Evolutionary conservation across 2,888 invertebrate species (phyloP), one percentile per base, ranked within the genome.

Genomic region (Drosophila histrio): DNA sequence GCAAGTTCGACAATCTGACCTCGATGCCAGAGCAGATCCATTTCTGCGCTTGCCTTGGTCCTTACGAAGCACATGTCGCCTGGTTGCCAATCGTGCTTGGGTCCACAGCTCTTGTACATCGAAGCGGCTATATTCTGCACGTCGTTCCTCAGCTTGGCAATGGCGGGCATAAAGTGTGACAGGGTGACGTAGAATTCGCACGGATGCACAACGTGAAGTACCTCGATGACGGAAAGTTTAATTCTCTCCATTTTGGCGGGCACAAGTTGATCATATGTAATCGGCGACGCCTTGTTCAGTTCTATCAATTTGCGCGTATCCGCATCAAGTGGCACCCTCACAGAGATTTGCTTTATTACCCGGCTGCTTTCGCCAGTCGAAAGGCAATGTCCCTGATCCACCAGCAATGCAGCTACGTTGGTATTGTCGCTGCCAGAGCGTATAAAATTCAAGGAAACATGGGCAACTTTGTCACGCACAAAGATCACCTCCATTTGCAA

Each of bases 151-250:
- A 95, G 87, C 8, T 92, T 90, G 2, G 89, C 91, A 73, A 92
- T 93, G 2, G 92, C 91, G 66, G 91, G 90, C 59, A 92, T 92
- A 47, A 92, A 93, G 11, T 92, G 91, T 0, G 91, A 75, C 11
- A 94, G 89, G 0, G 94, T 92, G 0, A 95, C 91, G 76, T 95
- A 95, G 65, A 96, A 93, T 30, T 93, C 92, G 11, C 94, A 93
- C 0, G 95, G 95, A 4, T 93, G 93, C 8, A 92, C 90, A 22
- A 93, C 92, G 32, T 93, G 91, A 0, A 93, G 79, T 1, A 95
- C 77, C 65, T 92, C 91, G 0, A 94, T 63, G 0, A 61, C 19
- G 6, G 74, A 58, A 9, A 87, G 84, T 47, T 80, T 72, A 0
- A 66, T 22, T n/a, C 9, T 47, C 4, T 64, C 15, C 3, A 19